A percentile compares a stretch with the other conserved stretches of the same genome.
These are phyloP conservation scores for Heliconius ismenius DNA, from an alignment of 2,888 invertebrate genomes.

Conservation along the genomic window DNA sequence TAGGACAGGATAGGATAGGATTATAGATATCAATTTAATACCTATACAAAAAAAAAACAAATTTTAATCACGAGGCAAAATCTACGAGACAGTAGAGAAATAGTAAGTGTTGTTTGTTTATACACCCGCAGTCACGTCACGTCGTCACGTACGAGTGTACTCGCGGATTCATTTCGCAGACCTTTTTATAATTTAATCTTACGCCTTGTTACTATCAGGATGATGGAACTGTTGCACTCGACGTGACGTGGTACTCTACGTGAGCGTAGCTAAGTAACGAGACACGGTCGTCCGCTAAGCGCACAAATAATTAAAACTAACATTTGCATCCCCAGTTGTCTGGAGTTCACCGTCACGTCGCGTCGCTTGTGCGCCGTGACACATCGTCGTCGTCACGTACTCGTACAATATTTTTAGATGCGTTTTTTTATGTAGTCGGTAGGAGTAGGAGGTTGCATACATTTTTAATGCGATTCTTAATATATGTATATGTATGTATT, in stretches of 20 bases:
- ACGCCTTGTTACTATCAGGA: slow-evolving; percentile 61
- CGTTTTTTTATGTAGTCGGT: neutral
- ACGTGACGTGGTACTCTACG: slow-evolving; percentile 32
- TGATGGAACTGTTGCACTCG: slow-evolving; percentile 51
- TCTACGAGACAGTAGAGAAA: neutral
- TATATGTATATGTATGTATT: neutral
- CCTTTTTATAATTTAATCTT: slow-evolving; percentile 68
- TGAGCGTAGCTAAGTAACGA: slow-evolving; percentile 35
- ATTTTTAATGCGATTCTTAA: neutral
- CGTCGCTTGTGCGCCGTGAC: neutral
- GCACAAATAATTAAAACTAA: slow-evolving; percentile 37
- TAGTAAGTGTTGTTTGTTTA: slow-evolving; percentile 19
- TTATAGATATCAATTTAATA: neutral
- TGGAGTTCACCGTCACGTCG: neutral
- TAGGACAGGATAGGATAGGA: too few species aligned
- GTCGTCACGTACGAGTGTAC: slow-evolving; percentile 53
- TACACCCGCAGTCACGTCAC: slow-evolving; percentile 47
- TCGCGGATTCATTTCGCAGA: slow-evolving; percentile 57
- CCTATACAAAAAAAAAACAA: neutral
- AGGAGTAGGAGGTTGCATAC: too few species aligned
- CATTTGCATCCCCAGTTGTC: slow-evolving; percentile 23
- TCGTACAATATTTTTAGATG: neutral
- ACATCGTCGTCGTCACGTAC: neutral
- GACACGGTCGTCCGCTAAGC: slow-evolving; percentile 34
- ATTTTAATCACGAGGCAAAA: neutral